A percentile compares a stretch with the other conserved stretches of the same genome.
These are phyloP conservation scores for Zaprionus gabonicus DNA, from an alignment of 1,140 invertebrate species.

Conservation along the genomic window DNA sequence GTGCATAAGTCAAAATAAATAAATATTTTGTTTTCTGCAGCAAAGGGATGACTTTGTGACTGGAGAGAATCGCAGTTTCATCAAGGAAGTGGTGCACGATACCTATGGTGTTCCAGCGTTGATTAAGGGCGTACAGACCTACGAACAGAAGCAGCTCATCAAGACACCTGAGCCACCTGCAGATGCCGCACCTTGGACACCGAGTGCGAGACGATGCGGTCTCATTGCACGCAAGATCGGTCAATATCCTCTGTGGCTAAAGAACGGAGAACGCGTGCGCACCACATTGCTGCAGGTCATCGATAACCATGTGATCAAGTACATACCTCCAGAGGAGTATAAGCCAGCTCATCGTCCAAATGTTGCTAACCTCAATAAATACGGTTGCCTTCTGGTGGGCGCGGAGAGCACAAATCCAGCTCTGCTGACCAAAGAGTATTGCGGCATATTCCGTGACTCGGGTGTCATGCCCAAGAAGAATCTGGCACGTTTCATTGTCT, in stretches of 20 bases:
- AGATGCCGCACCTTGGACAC: conserved; percentile 88
- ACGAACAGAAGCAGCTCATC: conserved; percentile 84
- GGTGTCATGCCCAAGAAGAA: conserved; percentile 95
- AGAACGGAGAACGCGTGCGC: conserved; percentile 91
- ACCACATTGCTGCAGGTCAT: conserved; percentile 95
- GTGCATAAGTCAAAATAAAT: neutral
- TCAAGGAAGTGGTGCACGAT: conserved; percentile 91
- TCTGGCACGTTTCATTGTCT: conserved; percentile 93
- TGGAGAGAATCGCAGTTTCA: conserved; percentile 91
- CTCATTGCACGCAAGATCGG: conserved; percentile 97
- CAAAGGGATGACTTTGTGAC: conserved; percentile 89
- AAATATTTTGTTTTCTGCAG: conserved; percentile 17
- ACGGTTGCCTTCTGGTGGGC: conserved; percentile 93
- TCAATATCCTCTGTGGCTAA: conserved; percentile 95
- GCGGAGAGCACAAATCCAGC: conserved; percentile 95
- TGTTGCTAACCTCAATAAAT: conserved; percentile 83
- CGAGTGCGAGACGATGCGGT: conserved; percentile 89
- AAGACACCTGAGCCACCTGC: conserved; percentile 85
- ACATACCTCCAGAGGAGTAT: conserved; percentile 93
- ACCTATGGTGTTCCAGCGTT: conserved; percentile 86
- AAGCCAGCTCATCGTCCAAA: conserved; percentile 85
- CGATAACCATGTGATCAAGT: conserved; percentile 98
- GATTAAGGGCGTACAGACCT: conserved; percentile 84
- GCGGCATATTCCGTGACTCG: conserved; percentile 92
- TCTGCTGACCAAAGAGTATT: conserved; percentile 95